Evolutionary conservation across 2,113 vertebrate species (phyloP), one percentile per base, ranked within the genome.

Genomic region (Pavo muticus): DNA sequence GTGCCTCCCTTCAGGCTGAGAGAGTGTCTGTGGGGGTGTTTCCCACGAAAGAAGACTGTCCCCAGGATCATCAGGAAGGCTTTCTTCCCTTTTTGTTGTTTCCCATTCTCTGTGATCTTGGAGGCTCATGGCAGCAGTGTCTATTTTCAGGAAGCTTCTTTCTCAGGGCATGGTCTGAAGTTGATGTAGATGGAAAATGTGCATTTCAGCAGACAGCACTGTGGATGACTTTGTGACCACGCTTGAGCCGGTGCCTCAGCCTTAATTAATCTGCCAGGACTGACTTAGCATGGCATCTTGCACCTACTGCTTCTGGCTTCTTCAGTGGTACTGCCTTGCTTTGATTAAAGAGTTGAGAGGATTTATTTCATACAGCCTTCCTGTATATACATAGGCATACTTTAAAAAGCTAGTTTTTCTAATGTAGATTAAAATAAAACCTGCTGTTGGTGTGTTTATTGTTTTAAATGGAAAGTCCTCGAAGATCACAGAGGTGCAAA

Each of bases 1-100:
- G 0, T 11, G 64, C 13, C 23, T 59, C 17, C 8, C 14, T 35
- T 80, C 39, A 5, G 65, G 8, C 29, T 56, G 0, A 0, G 19
- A 75, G 19, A 79, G 85, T 73, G 17, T 45, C 39, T 69, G 27
- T 56, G 25, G 67, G 24, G 42, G 25, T 59, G 35, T 30, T 88
- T 14, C 42, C 15, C 9, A 73, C 37, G 48, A 63, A 73, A 76
- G 32, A 69, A 69, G 23, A 52, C 42, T 52, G 4, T 39, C 9
- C 20, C 30, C 19, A 32, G n/a, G 17, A 29, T 78, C 44, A 39
- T 84, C 87, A 39, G 59, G 19, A 80, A n/a, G 15, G 16, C 39
- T 83, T 8, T 73, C 10, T 70, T 64, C 29, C 24, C 40, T 19
- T 63, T 1, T 64, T 32, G 44, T 86, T 11, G 2, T 32, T 87